Percentiles rank a stretch among this genome's conserved stretches.
These are phyloP conservation scores for Timema cristinae DNA, from an alignment of 2,888 invertebrate species.

Conservation along the genomic window DNA sequence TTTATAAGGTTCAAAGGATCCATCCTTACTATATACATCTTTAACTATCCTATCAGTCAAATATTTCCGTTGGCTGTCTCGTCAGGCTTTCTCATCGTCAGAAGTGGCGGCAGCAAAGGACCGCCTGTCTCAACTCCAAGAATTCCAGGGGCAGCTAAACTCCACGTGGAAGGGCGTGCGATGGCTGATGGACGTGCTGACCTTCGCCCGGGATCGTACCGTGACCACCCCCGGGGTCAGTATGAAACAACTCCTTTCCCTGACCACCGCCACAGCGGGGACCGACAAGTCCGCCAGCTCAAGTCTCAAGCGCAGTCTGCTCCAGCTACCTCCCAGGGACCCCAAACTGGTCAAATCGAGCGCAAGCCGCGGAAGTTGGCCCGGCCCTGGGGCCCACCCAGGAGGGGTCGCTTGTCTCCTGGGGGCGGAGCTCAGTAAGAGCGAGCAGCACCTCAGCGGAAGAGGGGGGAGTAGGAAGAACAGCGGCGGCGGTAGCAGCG, in stretches of 20 bases:
- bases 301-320: constrained; percentile 52
- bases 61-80: constrained; percentile 6
- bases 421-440: constrained; percentile 74
- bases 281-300: constrained; percentile 46
- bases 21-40: too few relatives aligned
- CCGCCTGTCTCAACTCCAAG: constrained; percentile 73
- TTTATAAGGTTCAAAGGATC: too few relatives aligned
- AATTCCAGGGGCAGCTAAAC: constrained; percentile 81
- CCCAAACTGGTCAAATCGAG: constrained; percentile 71
- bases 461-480: constrained; percentile 29
- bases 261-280: constrained; percentile 49
- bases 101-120: constrained; percentile 85
- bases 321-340: constrained; percentile 68
- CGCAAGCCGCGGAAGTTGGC: constrained; percentile 80
- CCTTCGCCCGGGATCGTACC: constrained; percentile 80
- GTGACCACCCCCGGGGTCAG: constrained; percentile 39
- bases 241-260: constrained; percentile 44
- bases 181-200: constrained; percentile 95
- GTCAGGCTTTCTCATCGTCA: constrained; percentile 79
- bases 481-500: constrained; percentile 6
- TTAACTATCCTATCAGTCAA: too few relatives aligned
- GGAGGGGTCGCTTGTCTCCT: constrained; percentile 40
- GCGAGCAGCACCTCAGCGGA: constrained; percentile 58
- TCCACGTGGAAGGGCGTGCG: constrained; percentile 88
- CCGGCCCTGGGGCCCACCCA: constrained; percentile 62